Conservation (phyloP, 64 coral and sea anemone genomes). For the Acropora yongei region DNA sequence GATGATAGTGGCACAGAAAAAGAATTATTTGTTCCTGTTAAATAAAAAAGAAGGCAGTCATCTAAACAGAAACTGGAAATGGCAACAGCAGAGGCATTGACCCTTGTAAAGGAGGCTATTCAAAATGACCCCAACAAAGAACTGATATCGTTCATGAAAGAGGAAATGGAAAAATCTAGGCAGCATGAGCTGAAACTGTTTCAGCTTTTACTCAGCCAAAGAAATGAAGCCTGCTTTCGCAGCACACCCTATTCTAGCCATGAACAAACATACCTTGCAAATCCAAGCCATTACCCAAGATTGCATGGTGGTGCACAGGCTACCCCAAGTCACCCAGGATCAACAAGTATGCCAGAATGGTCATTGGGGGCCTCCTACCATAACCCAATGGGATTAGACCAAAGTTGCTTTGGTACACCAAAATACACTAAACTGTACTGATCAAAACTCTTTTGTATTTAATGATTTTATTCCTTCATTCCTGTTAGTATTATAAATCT, state of each 20-base stretch:
- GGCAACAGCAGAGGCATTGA: constrained; percentile 57
- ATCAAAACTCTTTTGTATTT: not conserved
- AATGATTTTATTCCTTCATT: constrained; percentile 25
- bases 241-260: constrained; percentile 39
- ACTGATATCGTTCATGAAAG: constrained; percentile 75
- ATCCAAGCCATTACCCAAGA: constrained; percentile 13
- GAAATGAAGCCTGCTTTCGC: constrained; percentile 19
- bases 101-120: constrained; percentile 56
- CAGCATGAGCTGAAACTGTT: constrained; percentile 63
- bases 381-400: constrained; percentile 20
- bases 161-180: constrained; percentile 63
- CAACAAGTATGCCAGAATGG: constrained; percentile 20
- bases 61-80: constrained; percentile 37
- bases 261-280: constrained; percentile 31
- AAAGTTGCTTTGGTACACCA: constrained; percentile 1
- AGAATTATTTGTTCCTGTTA: constrained; percentile 17
- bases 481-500: constrained; percentile 17
- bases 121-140: constrained; percentile 74
- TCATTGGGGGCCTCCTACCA: constrained; percentile 33
- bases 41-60: constrained; percentile 33
- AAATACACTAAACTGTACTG: constrained; percentile 23
- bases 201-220: constrained; percentile 35
- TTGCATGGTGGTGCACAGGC: constrained; percentile 30
- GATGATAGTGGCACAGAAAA: constrained; percentile 17
- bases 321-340: constrained; percentile 30